Evolutionary conservation across 1,140 invertebrate genomes (phyloP).

Genomic region (Pteromalus puparum): DNA sequence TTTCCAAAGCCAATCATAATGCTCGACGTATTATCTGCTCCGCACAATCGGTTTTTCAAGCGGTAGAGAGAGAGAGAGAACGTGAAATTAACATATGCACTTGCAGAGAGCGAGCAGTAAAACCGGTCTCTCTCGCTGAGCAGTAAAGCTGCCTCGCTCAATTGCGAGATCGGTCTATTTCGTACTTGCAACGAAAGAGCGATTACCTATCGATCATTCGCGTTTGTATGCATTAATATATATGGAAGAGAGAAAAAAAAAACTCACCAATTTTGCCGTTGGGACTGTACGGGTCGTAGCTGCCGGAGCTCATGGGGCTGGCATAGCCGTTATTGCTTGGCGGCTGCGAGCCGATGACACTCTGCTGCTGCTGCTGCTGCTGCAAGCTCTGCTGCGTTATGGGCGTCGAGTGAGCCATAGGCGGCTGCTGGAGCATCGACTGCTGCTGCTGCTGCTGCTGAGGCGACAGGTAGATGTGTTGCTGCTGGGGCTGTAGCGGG

Average conservation of each 20-base stretch:
- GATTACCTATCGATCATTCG: not conserved
- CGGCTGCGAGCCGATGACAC: constrained; percentile 64
- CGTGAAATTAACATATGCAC: not conserved
- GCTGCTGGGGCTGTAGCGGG: constrained; percentile 72
- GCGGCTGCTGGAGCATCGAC: constrained; percentile 64
- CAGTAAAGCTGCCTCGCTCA: not conserved
- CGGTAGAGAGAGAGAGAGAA: not conserved
- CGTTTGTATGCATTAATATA: not conserved
- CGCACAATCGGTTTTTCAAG: not conserved
- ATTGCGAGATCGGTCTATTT: not conserved
- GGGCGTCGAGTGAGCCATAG: constrained; percentile 73
- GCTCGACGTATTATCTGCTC: not conserved
- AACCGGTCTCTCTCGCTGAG: too few species aligned
- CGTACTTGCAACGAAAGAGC: too few species aligned
- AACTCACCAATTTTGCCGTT: constrained; percentile 89
- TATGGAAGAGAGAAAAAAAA: not conserved
- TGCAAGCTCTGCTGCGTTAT: constrained; percentile 70
- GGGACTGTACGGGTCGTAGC: constrained; percentile 90
- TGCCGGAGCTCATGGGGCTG: constrained; percentile 88
- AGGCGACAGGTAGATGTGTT: constrained; percentile 77
- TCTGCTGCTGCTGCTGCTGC: constrained; percentile 55
- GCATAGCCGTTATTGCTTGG: constrained; percentile 86
- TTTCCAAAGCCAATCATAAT: constrained; percentile 1
- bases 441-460: constrained; percentile 65
- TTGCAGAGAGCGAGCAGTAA: not conserved